These are phyloP conservation scores for Pinctada fucata DNA, from an alignment of 2,888 invertebrate species.

Conservation along the genomic window DNA sequence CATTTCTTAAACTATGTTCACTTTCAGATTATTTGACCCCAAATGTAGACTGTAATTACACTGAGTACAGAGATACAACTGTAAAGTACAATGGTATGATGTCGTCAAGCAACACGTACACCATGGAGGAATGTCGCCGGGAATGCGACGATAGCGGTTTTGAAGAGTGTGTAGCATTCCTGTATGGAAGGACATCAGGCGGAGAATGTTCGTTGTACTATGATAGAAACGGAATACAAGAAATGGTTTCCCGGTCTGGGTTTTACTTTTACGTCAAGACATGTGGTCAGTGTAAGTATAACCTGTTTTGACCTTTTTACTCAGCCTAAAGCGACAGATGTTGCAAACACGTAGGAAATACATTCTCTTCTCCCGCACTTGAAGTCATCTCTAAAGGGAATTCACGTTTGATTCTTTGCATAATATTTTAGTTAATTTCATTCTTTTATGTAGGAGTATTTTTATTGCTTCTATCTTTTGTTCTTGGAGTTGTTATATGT, in stretches of 20 bases:
- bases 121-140: slow-evolving; percentile 2
- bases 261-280: slow-evolving; percentile 6
- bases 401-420: no score
- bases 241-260: background rate
- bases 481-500: no score
- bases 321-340: background rate
- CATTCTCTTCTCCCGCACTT: no score
- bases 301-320: background rate
- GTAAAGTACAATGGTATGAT: background rate
- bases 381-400: no score
- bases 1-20: no score
- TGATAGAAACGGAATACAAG: background rate
- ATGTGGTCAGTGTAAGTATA: slow-evolving; percentile 6
- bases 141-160: background rate
- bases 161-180: background rate
- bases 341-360: no score
- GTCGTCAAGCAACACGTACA: background rate
- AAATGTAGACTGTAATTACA: slow-evolving; percentile 9
- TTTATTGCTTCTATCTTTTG: no score
- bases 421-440: no score
- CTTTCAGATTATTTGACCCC: slow-evolving; percentile 4
- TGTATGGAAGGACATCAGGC: background rate
- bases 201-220: background rate
- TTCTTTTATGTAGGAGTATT: no score
- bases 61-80: slow-evolving; percentile 1